Percentiles rank a stretch among this genome's conserved stretches.
Conservation (phyloP, 2,888 invertebrate genomes). For the Drosophila colorata region DNA sequence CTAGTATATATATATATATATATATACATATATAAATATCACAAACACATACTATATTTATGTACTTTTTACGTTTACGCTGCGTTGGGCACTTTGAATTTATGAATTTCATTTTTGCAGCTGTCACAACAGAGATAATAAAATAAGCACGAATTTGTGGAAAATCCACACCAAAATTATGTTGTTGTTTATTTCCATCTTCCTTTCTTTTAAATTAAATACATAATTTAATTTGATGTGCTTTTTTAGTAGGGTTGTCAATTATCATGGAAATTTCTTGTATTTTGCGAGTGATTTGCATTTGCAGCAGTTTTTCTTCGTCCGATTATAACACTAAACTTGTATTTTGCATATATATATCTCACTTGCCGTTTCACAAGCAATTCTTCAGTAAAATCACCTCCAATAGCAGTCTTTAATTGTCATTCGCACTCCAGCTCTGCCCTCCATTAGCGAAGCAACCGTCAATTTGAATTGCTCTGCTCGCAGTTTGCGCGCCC, state of each 20-base stretch:
- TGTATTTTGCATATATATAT: neutral
- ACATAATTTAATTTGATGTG: slow-evolving; percentile 55
- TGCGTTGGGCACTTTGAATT: slow-evolving; percentile 34
- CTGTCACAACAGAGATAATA: slow-evolving; percentile 66
- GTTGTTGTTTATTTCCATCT: slow-evolving; percentile 6
- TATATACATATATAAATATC: too few species aligned
- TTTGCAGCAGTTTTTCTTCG: slow-evolving; percentile 3
- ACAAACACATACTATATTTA: neutral
- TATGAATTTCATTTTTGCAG: slow-evolving; percentile 49
- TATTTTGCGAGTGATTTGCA: slow-evolving; percentile 24
- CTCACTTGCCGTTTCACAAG: neutral
- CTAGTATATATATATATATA: too few species aligned
- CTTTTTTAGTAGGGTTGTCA: slow-evolving; percentile 43
- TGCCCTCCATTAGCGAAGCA: slow-evolving; percentile 14
- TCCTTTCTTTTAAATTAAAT: slow-evolving; percentile 36
- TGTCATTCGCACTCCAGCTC: slow-evolving; percentile 5
- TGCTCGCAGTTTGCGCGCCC: slow-evolving; percentile 26
- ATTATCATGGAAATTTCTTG: slow-evolving; percentile 29
- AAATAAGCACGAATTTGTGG: slow-evolving; percentile 27
- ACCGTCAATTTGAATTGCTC: slow-evolving; percentile 27
- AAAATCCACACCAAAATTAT: slow-evolving; percentile 24
- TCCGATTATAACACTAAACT: neutral
- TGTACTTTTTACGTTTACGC: slow-evolving; percentile 1
- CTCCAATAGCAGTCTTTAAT: slow-evolving; percentile 7
- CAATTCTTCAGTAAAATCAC: neutral